Percentiles rank a stretch among this genome's conserved stretches.
phyloP scores from a whole-genome alignment of 2,113 vertebrate genomes.

The Nansenia antarctica region DNA sequence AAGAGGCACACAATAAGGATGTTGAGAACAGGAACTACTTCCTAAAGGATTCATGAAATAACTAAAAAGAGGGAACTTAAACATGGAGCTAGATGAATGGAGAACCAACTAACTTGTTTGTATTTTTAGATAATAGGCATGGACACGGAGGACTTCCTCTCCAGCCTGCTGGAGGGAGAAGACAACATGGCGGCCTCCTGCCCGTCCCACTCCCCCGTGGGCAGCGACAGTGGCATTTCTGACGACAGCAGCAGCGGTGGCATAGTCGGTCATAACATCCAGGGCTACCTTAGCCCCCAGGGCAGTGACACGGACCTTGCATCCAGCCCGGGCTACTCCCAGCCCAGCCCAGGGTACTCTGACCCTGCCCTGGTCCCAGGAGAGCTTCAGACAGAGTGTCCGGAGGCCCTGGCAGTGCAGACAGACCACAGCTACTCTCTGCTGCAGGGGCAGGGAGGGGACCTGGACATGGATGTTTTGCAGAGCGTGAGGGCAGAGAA shows the following conservation, averaged over 20 bases:
- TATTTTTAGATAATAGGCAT: slow-evolving; percentile 73
- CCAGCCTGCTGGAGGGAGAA: slow-evolving; percentile 71
- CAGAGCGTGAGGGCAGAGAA: slow-evolving; percentile 71
- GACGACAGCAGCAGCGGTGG: slow-evolving; percentile 63
- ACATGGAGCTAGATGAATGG: no score
- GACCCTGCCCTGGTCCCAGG: slow-evolving; percentile 23
- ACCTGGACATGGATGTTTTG: slow-evolving; percentile 61
- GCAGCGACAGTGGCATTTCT: slow-evolving; percentile 75
- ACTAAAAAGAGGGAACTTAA: no score
- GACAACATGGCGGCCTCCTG: slow-evolving; percentile 25
- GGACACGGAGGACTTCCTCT: slow-evolving; percentile 84
- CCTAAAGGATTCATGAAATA: no score
- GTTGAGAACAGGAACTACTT: no score
- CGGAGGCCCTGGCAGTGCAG: slow-evolving; percentile 65
- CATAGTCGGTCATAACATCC: slow-evolving; percentile 36
- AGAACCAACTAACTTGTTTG: background rate
- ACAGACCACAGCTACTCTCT: slow-evolving; percentile 86
- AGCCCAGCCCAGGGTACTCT: slow-evolving; percentile 48
- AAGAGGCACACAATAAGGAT: no score
- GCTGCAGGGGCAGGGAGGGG: slow-evolving; percentile 43
- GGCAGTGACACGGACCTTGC: slow-evolving; percentile 59
- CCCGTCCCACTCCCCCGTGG: slow-evolving; percentile 62
- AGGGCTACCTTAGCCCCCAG: slow-evolving; percentile 52
- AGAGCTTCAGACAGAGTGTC: no score
- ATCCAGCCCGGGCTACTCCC: slow-evolving; percentile 58